These are phyloP conservation scores for Scaptomyza cyrtandrae DNA, from an alignment of 2,888 invertebrate species.

Conservation along the genomic window DNA sequence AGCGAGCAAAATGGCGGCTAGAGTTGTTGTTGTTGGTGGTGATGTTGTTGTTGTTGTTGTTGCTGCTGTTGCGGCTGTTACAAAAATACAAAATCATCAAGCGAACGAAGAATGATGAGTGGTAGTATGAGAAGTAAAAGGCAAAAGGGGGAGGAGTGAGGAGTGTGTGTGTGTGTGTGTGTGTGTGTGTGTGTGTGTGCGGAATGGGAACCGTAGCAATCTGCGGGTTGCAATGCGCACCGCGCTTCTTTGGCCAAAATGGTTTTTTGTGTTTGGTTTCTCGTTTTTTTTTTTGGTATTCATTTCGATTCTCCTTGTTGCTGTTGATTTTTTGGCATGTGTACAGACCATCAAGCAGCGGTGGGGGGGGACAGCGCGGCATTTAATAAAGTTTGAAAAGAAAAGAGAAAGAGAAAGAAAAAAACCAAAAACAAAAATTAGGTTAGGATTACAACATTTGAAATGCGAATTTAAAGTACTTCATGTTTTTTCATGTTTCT, in stretches of 20 bases:
- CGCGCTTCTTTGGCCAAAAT: slow-evolving; percentile 63
- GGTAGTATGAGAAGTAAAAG: slow-evolving; percentile 4
- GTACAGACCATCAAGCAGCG: slow-evolving; percentile 1
- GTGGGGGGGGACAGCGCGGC: background rate
- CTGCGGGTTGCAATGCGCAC: slow-evolving; percentile 61
- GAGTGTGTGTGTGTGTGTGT: background rate
- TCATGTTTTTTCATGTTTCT: background rate
- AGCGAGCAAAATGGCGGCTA: slow-evolving; percentile 50
- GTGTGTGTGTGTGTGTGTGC: background rate
- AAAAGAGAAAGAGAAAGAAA: no score
- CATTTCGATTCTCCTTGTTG: slow-evolving; percentile 28
- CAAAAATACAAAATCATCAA: slow-evolving; percentile 60
- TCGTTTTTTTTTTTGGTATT: slow-evolving; percentile 25
- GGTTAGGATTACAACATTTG: background rate
- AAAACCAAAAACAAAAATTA: no score
- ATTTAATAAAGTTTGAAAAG: no score
- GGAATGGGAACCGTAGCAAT: slow-evolving; percentile 32
- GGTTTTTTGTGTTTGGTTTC: slow-evolving; percentile 40
- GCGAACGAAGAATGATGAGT: slow-evolving; percentile 49
- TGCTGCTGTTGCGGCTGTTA: slow-evolving; percentile 48
- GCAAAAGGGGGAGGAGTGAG: slow-evolving; percentile 1
- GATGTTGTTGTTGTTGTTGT: slow-evolving; percentile 36
- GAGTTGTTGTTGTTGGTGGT: slow-evolving; percentile 22
- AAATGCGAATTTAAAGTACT: background rate
- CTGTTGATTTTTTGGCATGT: slow-evolving; percentile 41